Evolutionary conservation across 2,888 invertebrate genomes (phyloP).

Genomic region (Labia minor): DNA sequence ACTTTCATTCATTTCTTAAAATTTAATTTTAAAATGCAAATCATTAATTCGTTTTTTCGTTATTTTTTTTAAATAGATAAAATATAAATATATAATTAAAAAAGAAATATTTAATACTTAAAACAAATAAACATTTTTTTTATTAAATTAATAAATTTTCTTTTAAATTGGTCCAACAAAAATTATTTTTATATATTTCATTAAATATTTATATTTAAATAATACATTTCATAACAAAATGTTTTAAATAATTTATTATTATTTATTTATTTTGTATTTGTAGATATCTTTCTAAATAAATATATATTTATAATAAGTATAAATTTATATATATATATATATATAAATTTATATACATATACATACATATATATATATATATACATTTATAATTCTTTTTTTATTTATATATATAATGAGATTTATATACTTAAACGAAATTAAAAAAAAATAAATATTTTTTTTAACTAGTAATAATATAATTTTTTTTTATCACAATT

Average conservation of each 20-base stretch:
- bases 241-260: neutral
- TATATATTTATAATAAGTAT: too few species aligned
- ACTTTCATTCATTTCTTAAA: neutral
- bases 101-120: neutral
- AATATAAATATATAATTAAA: neutral
- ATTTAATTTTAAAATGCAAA: conserved; percentile 3
- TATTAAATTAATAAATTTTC: neutral
- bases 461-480: neutral
- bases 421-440: conserved; percentile 5
- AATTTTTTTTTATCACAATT: neutral
- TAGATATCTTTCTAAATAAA: neutral
- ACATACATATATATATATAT: neutral
- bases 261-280: neutral
- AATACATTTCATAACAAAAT: neutral
- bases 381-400: neutral
- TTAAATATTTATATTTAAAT: neutral
- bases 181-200: neutral
- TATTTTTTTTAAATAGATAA: too few species aligned
- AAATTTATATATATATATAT: neutral
- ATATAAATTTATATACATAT: neutral
- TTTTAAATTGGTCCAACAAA: conserved; percentile 8
- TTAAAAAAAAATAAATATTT: neutral
- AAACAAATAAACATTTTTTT: conserved; percentile 4
- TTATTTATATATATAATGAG: conserved; percentile 3
- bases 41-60: neutral